Evolutionary conservation across 1,140 invertebrate genomes (phyloP), one percentile per base, ranked within the genome.

Genomic region (Nebria ingens): DNA sequence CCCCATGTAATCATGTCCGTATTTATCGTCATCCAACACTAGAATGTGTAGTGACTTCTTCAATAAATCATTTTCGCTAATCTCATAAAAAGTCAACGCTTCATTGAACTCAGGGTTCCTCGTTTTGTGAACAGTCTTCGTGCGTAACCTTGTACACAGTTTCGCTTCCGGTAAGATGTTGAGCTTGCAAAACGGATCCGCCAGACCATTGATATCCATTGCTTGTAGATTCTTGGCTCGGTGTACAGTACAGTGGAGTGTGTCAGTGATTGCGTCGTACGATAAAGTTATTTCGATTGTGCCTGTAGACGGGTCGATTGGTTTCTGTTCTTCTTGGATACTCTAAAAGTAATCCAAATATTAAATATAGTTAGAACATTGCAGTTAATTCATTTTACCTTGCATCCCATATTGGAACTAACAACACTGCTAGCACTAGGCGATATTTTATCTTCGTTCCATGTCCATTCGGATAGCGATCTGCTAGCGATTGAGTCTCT

Each of bases 61-160:
- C 55, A 74, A 62, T 65, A 92, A 73, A 71, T 94, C 86, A 52
- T 86, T 81, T 63, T 89, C 85, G 49, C 82, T 87, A 25, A 93
- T 83, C 50, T 91, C 91, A 65, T 93, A 89, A 71, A 95, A 96
- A 50, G 89, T 88, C 3, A 96, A 70, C 0, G 86, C 90, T 72
- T 97, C 93, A 70, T 96, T 93, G 75, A 93, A 97, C 70, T 94
- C 90, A 0, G 93, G 93, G 74, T 95, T 91, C 61, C 91, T 77
- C 0, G 89, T 93, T 71, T 93, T 95, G 69, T 91, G 89, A 0
- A 94, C 85, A 0, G 91, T 94, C 71, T 90, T 91, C 0, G 89
- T 94, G 50, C 87, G 75, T 13, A 91, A 71, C 67, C 89, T 81
- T 57, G 84, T 89, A 15, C 83, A 85, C 71, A 59, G 57, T 54